phyloP scores from a whole-genome alignment of 1,140 invertebrate genomes.

The Aphaenogaster floridana region DNA sequence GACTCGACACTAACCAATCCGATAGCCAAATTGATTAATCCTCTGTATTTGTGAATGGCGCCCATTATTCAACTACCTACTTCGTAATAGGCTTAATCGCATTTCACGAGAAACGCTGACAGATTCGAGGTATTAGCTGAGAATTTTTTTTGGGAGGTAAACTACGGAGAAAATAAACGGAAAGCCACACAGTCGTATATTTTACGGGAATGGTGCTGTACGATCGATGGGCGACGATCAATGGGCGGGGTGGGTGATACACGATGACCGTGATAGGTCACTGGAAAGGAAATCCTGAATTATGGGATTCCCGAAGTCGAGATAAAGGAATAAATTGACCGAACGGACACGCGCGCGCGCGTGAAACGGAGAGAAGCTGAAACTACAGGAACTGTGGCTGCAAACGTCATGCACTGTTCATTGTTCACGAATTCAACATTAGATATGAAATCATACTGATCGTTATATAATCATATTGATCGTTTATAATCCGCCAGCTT shows the following conservation, averaged over 20 bases:
- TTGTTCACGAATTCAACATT: constrained; percentile 1
- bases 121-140: neutral
- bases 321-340: constrained; percentile 55
- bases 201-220: neutral
- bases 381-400: neutral
- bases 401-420: constrained; percentile 1
- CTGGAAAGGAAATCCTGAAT: constrained; percentile 44
- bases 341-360: neutral
- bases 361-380: constrained; percentile 25
- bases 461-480: neutral
- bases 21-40: neutral
- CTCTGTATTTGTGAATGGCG: neutral
- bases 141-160: neutral
- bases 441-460: neutral
- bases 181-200: neutral
- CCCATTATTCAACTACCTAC: neutral
- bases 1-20: neutral
- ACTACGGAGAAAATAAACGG: neutral
- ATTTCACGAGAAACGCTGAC: neutral
- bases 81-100: neutral
- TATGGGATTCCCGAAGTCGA: constrained; percentile 40
- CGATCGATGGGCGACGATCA: constrained; percentile 27
- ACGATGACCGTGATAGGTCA: constrained; percentile 35
- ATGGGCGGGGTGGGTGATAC: constrained; percentile 6
- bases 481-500: neutral